A percentile compares a stretch with the other conserved stretches of the same genome.
These are phyloP conservation scores for Halcyon malimbica DNA, from an alignment of 2,113 vertebrate species.

Conservation along the genomic window DNA sequence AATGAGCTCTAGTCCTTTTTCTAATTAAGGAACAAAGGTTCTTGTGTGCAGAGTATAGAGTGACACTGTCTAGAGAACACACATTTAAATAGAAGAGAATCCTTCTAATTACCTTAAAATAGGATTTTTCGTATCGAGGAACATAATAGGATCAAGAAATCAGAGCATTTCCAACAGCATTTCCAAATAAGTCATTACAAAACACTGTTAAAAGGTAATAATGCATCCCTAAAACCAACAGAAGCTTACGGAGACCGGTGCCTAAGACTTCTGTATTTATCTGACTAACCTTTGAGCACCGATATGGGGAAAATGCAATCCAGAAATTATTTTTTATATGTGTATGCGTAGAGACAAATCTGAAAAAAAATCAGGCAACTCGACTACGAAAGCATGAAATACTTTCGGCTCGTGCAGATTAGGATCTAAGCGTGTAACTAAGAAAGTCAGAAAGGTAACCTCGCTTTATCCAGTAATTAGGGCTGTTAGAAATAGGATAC, in stretches of 20 bases:
- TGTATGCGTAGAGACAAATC: background rate
- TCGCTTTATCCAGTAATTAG: constrained; percentile 74
- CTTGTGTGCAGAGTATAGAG: constrained; percentile 59
- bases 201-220: constrained; percentile 65
- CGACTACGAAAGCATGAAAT: constrained; percentile 34
- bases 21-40: constrained; percentile 80
- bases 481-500: constrained; percentile 76
- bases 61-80: constrained; percentile 69
- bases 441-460: constrained; percentile 76
- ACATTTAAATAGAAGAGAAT: constrained; percentile 56
- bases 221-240: constrained; percentile 42
- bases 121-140: constrained; percentile 74
- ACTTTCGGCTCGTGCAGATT: constrained; percentile 62
- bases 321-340: constrained; percentile 56
- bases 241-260: background rate
- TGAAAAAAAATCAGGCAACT: background rate
- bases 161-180: constrained; percentile 60
- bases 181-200: constrained; percentile 73
- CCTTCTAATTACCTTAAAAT: constrained; percentile 76
- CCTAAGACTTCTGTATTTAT: constrained; percentile 28
- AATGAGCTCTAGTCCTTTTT: constrained; percentile 73
- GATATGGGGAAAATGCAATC: constrained; percentile 39
- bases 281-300: constrained; percentile 50
- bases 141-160: constrained; percentile 70
- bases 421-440: constrained; percentile 77